These are phyloP conservation scores for Parotocinclus haroldoi DNA, from an alignment of 2,797 vertebrate genomes.

Conservation along the genomic window DNA sequence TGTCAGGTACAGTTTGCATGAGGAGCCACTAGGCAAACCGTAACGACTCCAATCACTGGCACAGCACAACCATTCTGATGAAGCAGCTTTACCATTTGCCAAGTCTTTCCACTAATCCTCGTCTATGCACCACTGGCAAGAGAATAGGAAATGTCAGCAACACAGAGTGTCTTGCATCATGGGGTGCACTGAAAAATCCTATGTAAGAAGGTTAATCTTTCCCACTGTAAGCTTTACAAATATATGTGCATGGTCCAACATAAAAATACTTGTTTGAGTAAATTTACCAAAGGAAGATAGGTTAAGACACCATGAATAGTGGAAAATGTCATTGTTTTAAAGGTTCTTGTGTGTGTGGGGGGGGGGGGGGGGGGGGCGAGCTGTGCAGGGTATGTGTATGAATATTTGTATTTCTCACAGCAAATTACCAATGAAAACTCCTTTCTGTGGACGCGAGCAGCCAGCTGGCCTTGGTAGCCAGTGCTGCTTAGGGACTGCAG, in stretches of 20 bases:
- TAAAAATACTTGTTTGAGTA: constrained; percentile 35
- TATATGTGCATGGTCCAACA: constrained; percentile 33
- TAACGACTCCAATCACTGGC: constrained; percentile 27
- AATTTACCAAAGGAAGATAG: constrained; percentile 27
- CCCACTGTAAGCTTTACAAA: constrained; percentile 34
- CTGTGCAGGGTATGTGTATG: too few species aligned
- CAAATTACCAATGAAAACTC: constrained; percentile 48
- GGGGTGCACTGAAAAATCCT: constrained; percentile 39
- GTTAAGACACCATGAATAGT: constrained; percentile 23
- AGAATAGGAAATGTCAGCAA: constrained; percentile 41
- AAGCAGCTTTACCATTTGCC: constrained; percentile 45
- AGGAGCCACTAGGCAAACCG: constrained; percentile 35
- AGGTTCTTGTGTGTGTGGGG: constrained; percentile 9
- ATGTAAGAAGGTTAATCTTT: constrained; percentile 50
- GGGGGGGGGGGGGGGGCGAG: constrained; percentile 1
- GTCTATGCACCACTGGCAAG: constrained; percentile 45
- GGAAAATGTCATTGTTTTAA: constrained; percentile 36
- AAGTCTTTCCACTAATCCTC: constrained; percentile 51
- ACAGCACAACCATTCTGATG: constrained; percentile 33
- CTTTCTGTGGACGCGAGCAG: constrained; percentile 37
- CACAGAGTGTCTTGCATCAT: constrained; percentile 44
- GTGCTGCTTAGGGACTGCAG: constrained; percentile 45
- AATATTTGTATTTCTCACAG: constrained; percentile 31
- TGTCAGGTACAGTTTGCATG: constrained; percentile 30
- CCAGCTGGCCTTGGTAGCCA: constrained; percentile 50